A percentile compares a stretch with the other conserved stretches of the same genome.
Evolutionary conservation across 2,797 vertebrate genomes (phyloP).

Genomic region (Tarsius wallacei): DNA sequence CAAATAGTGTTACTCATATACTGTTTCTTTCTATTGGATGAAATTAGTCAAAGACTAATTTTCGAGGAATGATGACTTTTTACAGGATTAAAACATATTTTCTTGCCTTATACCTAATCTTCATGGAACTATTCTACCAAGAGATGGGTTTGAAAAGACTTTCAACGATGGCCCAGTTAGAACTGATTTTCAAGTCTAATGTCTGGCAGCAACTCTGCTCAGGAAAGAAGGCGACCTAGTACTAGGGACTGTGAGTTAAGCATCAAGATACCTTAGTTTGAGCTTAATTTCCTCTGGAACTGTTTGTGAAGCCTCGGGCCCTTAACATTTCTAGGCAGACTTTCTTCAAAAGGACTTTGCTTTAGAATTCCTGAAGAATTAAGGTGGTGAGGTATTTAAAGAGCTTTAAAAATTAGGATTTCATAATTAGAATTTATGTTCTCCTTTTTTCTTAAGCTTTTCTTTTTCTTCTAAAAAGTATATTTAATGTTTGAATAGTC

Average conservation of each 20-base stretch:
- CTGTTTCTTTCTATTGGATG: not conserved
- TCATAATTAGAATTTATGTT: not conserved
- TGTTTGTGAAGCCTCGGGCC: not conserved
- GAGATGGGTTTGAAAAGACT: not conserved
- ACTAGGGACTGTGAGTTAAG: not conserved
- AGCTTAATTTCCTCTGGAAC: not conserved
- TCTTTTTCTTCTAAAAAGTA: not conserved
- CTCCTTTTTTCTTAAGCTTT: not conserved
- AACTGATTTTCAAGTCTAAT: not conserved
- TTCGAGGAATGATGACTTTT: not conserved
- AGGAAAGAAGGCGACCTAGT: not conserved
- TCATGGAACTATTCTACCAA: not conserved
- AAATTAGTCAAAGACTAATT: not conserved
- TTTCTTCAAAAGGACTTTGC: not conserved
- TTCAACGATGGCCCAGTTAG: accelerated
- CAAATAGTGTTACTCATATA: not conserved
- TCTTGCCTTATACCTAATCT: not conserved
- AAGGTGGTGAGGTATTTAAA: not conserved
- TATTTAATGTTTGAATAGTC: not conserved
- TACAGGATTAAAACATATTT: not conserved
- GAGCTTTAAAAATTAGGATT: not conserved
- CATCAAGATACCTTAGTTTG: not conserved
- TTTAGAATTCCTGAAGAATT: not conserved
- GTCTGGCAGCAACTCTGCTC: not conserved
- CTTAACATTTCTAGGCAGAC: not conserved